Evolutionary conservation across 2,888 invertebrate genomes (phyloP).

Genomic region (Eilema caniola): DNA sequence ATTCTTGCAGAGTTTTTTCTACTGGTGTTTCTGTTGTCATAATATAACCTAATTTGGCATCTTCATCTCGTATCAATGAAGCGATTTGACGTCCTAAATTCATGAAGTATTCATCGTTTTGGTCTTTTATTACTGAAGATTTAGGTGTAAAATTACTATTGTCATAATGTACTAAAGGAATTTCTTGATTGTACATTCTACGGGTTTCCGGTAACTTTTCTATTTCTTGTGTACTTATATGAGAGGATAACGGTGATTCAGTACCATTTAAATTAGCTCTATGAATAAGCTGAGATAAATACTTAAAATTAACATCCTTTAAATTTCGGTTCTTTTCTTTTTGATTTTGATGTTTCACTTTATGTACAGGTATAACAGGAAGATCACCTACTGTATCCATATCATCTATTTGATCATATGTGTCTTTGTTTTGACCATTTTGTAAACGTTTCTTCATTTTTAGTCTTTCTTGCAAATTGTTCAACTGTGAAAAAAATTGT

Average conservation of each 20-base stretch:
- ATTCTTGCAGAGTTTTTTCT: slow-evolving; percentile 41
- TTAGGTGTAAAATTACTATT: slow-evolving; percentile 29
- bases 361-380: slow-evolving; percentile 29
- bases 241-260: slow-evolving; percentile 22
- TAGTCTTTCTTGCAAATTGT: slow-evolving; percentile 55
- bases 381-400: slow-evolving; percentile 30
- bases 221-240: slow-evolving; percentile 22
- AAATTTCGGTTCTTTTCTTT: slow-evolving; percentile 31
- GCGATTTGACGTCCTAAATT: slow-evolving; percentile 80
- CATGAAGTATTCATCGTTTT: slow-evolving; percentile 69
- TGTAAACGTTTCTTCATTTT: slow-evolving; percentile 48
- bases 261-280: slow-evolving; percentile 62
- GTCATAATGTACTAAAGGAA: slow-evolving; percentile 16
- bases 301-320: slow-evolving; percentile 73
- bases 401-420: slow-evolving; percentile 35
- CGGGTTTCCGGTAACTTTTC: slow-evolving; percentile 29
- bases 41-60: slow-evolving; percentile 58
- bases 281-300: slow-evolving; percentile 77
- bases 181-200: slow-evolving; percentile 44
- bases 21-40: slow-evolving; percentile 58
- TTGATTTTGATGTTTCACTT: slow-evolving; percentile 5
- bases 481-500: slow-evolving; percentile 48
- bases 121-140: slow-evolving; percentile 38
- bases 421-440: slow-evolving; percentile 7
- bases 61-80: slow-evolving; percentile 69